phyloP scores from a whole-genome alignment of 2,797 vertebrate species.

The Podarcis lilfordi region DNA sequence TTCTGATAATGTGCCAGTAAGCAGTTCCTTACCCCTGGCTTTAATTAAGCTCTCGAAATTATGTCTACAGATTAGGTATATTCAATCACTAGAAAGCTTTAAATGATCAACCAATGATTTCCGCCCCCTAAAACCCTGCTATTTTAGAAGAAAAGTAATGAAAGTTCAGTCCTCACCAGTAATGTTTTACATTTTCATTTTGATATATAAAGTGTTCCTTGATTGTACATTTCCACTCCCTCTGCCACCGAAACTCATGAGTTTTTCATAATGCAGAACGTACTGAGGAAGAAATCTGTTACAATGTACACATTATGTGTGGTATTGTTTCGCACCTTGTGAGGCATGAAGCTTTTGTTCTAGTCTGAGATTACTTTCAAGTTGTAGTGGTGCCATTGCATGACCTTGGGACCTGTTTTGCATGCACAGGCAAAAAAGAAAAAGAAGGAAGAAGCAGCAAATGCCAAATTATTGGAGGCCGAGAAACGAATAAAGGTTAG shows the following conservation, averaged over 20 bases:
- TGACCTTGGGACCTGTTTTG: conserved; percentile 82
- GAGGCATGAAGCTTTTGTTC: conserved; percentile 66
- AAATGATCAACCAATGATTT: background rate
- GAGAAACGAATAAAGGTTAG: conserved; percentile 96
- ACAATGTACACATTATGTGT: conserved; percentile 36
- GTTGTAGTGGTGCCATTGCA: conserved; percentile 75
- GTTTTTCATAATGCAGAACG: conserved; percentile 21
- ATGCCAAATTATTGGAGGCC: conserved; percentile 95
- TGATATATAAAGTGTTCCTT: conserved; percentile 11
- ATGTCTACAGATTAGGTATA: background rate
- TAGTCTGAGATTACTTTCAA: conserved; percentile 76
- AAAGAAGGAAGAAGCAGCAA: conserved; percentile 95
- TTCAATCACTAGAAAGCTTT: conserved; percentile 19
- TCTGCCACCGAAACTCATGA: conserved; percentile 18
- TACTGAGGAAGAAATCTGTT: conserved; percentile 49
- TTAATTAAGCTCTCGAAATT: conserved; percentile 41
- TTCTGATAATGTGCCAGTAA: conserved; percentile 27
- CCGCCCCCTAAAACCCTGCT: background rate
- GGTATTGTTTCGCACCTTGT: conserved; percentile 65
- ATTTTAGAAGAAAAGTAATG: too few relatives aligned
- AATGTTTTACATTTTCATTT: conserved; percentile 1
- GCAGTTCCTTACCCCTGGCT: conserved; percentile 24
- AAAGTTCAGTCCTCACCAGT: conserved; percentile 16
- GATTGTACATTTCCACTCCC: background rate
- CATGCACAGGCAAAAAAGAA: conserved; percentile 92